These are phyloP conservation scores for Oryzias sinensis DNA, from an alignment of 2,797 vertebrate genomes.

Conservation along the genomic window DNA sequence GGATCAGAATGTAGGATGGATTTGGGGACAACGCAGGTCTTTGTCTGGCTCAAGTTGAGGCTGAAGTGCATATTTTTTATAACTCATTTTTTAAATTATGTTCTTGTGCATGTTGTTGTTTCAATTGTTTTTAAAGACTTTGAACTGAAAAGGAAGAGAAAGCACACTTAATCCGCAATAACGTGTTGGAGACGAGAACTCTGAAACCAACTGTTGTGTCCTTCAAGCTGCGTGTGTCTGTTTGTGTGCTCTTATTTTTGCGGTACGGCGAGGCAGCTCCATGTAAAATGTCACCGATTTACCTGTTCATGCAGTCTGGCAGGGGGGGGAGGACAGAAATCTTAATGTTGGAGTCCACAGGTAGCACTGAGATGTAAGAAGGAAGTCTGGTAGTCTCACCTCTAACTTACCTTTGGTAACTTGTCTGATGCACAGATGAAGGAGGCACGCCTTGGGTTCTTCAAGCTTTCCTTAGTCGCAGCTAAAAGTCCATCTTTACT, in stretches of 20 bases:
- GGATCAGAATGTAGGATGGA: slow-evolving; percentile 75
- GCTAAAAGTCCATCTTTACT: too few relatives aligned
- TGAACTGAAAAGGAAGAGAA: slow-evolving; percentile 72
- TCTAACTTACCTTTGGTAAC: too few relatives aligned
- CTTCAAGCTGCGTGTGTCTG: slow-evolving; percentile 58
- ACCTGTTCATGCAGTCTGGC: slow-evolving; percentile 17
- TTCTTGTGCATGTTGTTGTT: slow-evolving; percentile 77
- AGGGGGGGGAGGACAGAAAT: background rate
- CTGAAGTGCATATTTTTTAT: slow-evolving; percentile 60
- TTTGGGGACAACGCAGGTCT: slow-evolving; percentile 69
- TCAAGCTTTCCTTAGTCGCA: too few relatives aligned
- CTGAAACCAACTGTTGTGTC: slow-evolving; percentile 58
- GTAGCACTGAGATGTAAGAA: slow-evolving; percentile 2
- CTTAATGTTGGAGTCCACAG: background rate
- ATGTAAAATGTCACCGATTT: slow-evolving; percentile 25
- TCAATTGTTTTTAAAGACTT: slow-evolving; percentile 59
- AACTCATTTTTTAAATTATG: slow-evolving; percentile 57
- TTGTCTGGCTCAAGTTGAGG: slow-evolving; percentile 55
- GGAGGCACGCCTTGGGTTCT: too few relatives aligned
- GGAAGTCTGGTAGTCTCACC: background rate
- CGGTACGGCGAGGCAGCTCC: slow-evolving; percentile 42
- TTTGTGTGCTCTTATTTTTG: slow-evolving; percentile 57
- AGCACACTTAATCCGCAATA: slow-evolving; percentile 89
- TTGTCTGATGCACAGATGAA: background rate
- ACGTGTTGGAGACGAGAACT: slow-evolving; percentile 78